These are phyloP conservation scores for Rhopalosiphum nymphaeae DNA, from an alignment of 2,888 invertebrate species.

Conservation along the genomic window DNA sequence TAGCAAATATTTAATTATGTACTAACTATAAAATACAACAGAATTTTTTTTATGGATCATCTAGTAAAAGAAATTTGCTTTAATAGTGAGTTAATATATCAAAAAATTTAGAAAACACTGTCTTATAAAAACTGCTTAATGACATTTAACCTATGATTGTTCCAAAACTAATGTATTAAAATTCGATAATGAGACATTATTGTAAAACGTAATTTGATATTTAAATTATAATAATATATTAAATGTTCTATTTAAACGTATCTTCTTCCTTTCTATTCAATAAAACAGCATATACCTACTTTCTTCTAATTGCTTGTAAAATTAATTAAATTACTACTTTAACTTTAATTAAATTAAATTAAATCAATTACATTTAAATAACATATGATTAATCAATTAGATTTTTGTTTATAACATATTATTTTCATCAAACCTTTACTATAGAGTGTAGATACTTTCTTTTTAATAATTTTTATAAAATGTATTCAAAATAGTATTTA, in stretches of 20 bases:
- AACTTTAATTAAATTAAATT: neutral
- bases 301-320: neutral
- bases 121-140: neutral
- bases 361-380: neutral
- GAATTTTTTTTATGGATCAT: neutral
- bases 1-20: neutral
- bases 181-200: neutral
- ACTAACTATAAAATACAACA: neutral
- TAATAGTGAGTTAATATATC: neutral
- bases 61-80: neutral
- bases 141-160: neutral
- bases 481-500: neutral
- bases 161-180: neutral
- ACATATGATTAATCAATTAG: neutral
- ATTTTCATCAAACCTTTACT: neutral
- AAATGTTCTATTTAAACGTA: neutral
- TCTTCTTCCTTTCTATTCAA: neutral
- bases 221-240: neutral
- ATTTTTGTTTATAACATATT: neutral
- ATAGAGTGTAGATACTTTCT: neutral
- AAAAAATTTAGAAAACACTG: neutral
- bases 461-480: neutral
- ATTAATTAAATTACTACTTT: neutral
- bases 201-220: neutral
- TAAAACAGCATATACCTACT: neutral